Percentiles rank a stretch among this genome's conserved stretches.
Conservation (phyloP, 2,113 vertebrate species). For the Microcebus jonahi region DNA sequence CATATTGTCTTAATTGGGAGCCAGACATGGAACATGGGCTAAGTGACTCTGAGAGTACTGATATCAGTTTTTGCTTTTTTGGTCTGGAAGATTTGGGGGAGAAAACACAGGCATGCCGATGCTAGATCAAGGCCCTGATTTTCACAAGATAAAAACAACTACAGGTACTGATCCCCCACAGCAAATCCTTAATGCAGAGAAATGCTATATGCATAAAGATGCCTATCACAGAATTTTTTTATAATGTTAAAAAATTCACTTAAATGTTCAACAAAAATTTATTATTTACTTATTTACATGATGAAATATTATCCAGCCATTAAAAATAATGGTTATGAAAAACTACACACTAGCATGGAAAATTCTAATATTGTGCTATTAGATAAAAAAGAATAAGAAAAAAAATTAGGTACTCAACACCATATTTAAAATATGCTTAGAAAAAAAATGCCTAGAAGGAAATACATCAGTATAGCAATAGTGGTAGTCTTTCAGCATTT, state of each 20-base stretch:
- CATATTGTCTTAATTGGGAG: constrained; percentile 72
- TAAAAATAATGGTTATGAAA: constrained; percentile 39
- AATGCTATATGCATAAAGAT: constrained; percentile 31
- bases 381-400: not conserved
- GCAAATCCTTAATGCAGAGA: constrained; percentile 24
- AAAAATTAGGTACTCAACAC: not conserved
- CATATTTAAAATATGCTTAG: not conserved
- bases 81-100: constrained; percentile 18
- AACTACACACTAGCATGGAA: not conserved
- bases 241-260: constrained; percentile 41
- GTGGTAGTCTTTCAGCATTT: not conserved
- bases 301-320: constrained; percentile 15
- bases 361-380: not conserved
- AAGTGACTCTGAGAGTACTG: constrained; percentile 35
- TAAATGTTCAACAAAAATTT: constrained; percentile 31
- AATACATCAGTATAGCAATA: not conserved
- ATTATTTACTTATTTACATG: not conserved
- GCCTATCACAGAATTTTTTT: not conserved
- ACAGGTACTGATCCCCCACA: not conserved
- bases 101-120: constrained; percentile 40
- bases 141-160: constrained; percentile 31
- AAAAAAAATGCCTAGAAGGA: not conserved
- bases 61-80: constrained; percentile 48
- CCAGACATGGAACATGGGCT: constrained; percentile 35
- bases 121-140: not conserved